Base-by-base conservation (phyloP, 2,113 vertebrate genomes). In the Melanostigma gelatinosum region DNA sequence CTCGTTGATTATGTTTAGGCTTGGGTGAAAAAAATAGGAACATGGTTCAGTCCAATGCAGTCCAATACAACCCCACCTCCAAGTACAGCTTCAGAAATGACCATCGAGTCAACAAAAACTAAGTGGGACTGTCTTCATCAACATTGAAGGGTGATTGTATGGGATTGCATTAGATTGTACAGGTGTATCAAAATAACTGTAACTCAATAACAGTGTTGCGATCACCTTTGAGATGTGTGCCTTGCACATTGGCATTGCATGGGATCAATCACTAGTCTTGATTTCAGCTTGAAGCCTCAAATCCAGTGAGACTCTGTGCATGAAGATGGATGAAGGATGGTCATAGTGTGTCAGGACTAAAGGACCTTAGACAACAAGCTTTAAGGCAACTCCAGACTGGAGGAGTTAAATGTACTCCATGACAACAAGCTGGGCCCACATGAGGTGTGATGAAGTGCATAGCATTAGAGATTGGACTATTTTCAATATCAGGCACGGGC, bases 371-470 rank as follows among this genome's bases (percentile, higher is more conserved):
- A 80, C 42, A 75, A 76, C 11, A 84, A 34, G 44, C 58, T 79
- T 80, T 66, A 68, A 82, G 61, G 52, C 40, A 38, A 9, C 27
- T 58, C 34, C 15, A 36, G 1, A 68, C 32, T 42, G 46, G 4
- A 60, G 27, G 62, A 72, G 6, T 75, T 15, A 57, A 61, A 71
- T 64, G 20, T 44, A 1, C 18, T 42, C 44, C 70, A 54, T 61
- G 48, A 64, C 44, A 60, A 46, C 32, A 18, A 60, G 32, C 76
- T 79, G 44, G 71, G 71, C 44, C 74, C 57, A 29, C 79, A 61
- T 72, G 55, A 36, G 55, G 74, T 68, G 62, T 88, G 85, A 93
- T 84, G 80, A 72, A 91, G 86, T 88, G 76, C 65, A 85, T 60
- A 87, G 77, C 73, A 68, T 74, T 76, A 48, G 36, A 83, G 70